Conservation (phyloP, 2,113 vertebrate genomes). For the Motacilla tschutschensis region DNA sequence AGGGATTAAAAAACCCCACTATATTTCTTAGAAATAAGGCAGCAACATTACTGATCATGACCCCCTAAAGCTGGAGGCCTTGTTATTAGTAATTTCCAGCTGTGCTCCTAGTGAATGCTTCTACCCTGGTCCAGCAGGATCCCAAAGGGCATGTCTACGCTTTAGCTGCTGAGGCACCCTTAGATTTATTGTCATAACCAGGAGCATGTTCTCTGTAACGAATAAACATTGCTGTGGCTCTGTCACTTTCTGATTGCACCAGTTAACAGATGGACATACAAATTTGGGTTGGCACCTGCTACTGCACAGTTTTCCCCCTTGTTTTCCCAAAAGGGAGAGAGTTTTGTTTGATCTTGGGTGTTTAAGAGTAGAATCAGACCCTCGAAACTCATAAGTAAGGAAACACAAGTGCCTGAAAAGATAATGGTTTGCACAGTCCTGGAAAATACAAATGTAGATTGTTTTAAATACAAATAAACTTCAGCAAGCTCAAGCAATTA, state of each 20-base stretch:
- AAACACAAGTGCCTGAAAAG: background rate
- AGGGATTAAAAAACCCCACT: background rate
- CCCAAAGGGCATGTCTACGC: constrained; percentile 26
- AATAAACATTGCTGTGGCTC: constrained; percentile 25
- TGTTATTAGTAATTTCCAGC: constrained; percentile 9
- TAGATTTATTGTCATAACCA: constrained; percentile 41
- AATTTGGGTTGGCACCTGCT: constrained; percentile 31
- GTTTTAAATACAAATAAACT: constrained; percentile 55
- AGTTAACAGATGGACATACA: constrained; percentile 38
- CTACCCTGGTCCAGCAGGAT: background rate
- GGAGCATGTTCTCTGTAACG: constrained; percentile 23
- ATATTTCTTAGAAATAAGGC: background rate
- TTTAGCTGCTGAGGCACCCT: background rate
- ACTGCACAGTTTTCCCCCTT: background rate
- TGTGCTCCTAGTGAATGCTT: background rate
- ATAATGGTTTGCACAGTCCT: constrained; percentile 7
- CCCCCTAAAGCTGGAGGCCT: background rate
- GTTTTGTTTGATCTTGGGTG: background rate
- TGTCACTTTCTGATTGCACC: constrained; percentile 31
- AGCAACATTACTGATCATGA: background rate
- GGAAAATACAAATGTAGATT: constrained; percentile 19
- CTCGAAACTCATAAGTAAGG: background rate
- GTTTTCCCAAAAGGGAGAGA: background rate
- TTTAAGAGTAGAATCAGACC: background rate
- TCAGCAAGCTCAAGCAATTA: constrained; percentile 59